Evolutionary conservation across 2,797 vertebrate genomes (phyloP).

Genomic region (Siniperca obscura): DNA sequence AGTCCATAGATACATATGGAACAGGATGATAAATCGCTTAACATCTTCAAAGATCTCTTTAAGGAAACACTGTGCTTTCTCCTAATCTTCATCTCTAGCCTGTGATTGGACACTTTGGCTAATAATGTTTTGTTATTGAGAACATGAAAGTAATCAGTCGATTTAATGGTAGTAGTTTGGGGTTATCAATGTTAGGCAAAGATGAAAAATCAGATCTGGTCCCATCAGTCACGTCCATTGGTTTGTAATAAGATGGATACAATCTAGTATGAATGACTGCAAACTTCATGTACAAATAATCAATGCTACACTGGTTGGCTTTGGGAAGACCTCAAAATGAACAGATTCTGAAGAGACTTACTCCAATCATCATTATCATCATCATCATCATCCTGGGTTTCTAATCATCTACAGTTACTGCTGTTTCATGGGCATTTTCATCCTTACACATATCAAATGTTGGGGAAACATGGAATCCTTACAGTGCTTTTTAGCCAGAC

Average conservation of each 20-base stretch:
- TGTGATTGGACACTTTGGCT: background rate
- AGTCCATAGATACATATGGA: background rate
- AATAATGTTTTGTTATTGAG: background rate
- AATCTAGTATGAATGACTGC: background rate
- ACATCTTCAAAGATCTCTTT: constrained; percentile 14
- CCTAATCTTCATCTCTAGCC: background rate
- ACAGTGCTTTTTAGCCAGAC: background rate
- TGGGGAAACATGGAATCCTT: background rate
- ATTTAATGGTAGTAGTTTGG: background rate
- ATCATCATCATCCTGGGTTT: background rate
- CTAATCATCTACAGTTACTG: background rate
- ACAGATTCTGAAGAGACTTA: background rate
- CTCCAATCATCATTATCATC: background rate
- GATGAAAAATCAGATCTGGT: too few relatives aligned
- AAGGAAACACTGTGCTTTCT: background rate
- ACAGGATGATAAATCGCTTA: constrained; percentile 20
- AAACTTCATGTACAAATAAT: background rate
- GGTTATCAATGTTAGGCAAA: background rate
- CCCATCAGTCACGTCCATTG: background rate
- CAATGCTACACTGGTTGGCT: background rate
- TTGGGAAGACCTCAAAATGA: background rate
- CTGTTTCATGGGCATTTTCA: background rate
- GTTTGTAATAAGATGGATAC: background rate
- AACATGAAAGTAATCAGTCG: background rate
- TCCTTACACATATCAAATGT: background rate